Evolutionary conservation across 2,113 vertebrate species (phyloP).

Genomic region (Boulengeromyrus knoepffleri): DNA sequence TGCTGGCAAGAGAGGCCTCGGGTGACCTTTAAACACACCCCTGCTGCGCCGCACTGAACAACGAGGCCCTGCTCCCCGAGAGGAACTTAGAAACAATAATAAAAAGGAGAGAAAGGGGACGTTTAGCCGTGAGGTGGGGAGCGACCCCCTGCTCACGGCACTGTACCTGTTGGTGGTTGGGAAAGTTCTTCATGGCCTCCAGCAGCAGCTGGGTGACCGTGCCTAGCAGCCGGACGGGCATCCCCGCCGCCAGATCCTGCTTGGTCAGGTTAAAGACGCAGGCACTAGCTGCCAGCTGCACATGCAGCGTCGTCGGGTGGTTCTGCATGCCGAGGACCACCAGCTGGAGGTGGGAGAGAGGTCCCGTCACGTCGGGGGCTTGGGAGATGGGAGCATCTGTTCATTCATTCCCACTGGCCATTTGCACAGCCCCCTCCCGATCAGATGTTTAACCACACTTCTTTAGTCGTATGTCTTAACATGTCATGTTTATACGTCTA

Average conservation of each 20-base stretch:
- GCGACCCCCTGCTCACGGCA: not conserved
- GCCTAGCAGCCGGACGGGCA: constrained; percentile 86
- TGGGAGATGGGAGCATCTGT: not conserved
- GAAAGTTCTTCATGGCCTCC: constrained; percentile 96
- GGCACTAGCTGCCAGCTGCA: constrained; percentile 92
- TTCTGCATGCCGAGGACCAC: constrained; percentile 96
- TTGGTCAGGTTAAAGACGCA: constrained; percentile 98
- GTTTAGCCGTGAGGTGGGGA: not conserved
- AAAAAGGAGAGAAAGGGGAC: not conserved
- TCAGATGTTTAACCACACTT: not conserved
- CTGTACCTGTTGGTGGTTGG: constrained; percentile 85
- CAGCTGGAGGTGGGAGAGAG: constrained; percentile 58
- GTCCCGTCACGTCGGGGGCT: not conserved
- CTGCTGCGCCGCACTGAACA: not conserved
- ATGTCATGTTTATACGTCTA: not conserved
- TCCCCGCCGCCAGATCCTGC: constrained; percentile 87
- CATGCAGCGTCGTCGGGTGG: constrained; percentile 87
- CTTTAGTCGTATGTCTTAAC: not conserved
- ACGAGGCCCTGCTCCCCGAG: not conserved
- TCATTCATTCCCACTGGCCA: not conserved
- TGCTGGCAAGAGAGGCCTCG: not conserved
- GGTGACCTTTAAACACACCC: not conserved
- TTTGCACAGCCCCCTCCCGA: not conserved
- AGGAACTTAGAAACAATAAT: not conserved
- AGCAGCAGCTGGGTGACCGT: constrained; percentile 86